Conservation (phyloP, 2,888 invertebrate genomes). For the Taenaris catops region DNA sequence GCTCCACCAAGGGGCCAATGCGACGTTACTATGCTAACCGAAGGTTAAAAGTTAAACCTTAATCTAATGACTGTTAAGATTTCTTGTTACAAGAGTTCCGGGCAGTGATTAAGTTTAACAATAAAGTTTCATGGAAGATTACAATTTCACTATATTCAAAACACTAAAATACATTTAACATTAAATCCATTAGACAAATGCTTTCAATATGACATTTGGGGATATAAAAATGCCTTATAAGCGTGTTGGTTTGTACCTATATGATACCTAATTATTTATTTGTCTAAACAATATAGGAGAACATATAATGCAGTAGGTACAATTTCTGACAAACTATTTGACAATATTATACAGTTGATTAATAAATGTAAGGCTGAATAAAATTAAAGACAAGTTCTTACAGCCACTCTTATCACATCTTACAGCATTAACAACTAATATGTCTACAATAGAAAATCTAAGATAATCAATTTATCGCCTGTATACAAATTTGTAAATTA, state of each 20-base stretch:
- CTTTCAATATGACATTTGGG: slow-evolving; percentile 47
- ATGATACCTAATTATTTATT: slow-evolving; percentile 48
- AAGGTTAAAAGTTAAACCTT: too few species aligned
- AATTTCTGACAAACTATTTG: slow-evolving; percentile 6
- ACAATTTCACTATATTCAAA: slow-evolving; percentile 39
- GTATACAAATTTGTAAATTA: slow-evolving; percentile 65
- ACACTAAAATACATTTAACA: slow-evolving; percentile 43
- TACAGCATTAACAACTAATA: slow-evolving; percentile 65
- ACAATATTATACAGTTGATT: slow-evolving; percentile 36
- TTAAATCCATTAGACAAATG: slow-evolving; percentile 54
- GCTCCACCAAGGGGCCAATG: too few species aligned
- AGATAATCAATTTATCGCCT: slow-evolving; percentile 63
- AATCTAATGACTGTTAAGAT: too few species aligned
- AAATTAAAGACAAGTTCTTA: slow-evolving; percentile 58
- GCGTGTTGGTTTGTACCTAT: slow-evolving; percentile 55
- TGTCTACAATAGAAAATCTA: slow-evolving; percentile 77
- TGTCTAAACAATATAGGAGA: slow-evolving; percentile 35
- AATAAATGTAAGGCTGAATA: slow-evolving; percentile 27
- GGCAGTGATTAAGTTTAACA: slow-evolving; percentile 10
- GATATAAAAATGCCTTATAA: slow-evolving; percentile 45
- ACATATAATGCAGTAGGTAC: too few species aligned
- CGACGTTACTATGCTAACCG: too few species aligned
- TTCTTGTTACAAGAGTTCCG: slow-evolving; percentile 15
- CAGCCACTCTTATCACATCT: slow-evolving; percentile 79
- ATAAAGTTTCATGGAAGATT: slow-evolving; percentile 37